phyloP scores from a whole-genome alignment of 2,888 invertebrate genomes.

The Liposcelis brunnea region DNA sequence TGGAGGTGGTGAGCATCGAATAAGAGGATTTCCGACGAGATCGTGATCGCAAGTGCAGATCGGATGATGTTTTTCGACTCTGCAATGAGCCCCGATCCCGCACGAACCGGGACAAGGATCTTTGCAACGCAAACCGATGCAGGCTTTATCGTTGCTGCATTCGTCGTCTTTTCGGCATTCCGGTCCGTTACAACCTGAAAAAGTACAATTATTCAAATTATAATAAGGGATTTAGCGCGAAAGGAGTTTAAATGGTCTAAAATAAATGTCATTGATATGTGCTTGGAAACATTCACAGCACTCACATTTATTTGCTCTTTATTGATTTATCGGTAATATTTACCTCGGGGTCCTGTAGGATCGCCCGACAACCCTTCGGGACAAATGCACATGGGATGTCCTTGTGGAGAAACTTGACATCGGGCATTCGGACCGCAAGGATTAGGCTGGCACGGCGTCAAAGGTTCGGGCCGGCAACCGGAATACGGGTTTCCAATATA shows the following conservation, averaged over 20 bases:
- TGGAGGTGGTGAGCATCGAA: constrained; percentile 46
- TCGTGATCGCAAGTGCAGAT: constrained; percentile 58
- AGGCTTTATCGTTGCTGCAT: constrained; percentile 52
- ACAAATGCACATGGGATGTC: constrained; percentile 54
- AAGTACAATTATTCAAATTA: too few species aligned
- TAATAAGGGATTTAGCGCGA: too few species aligned
- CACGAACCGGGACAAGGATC: constrained; percentile 73
- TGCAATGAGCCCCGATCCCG: constrained; percentile 54
- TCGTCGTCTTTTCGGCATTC: constrained; percentile 68
- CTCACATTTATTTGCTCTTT: too few species aligned
- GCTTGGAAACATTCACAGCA: too few species aligned
- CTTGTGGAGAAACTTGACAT: constrained; percentile 48
- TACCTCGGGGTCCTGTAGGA: constrained; percentile 38
- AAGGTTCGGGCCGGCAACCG: constrained; percentile 51
- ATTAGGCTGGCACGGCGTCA: constrained; percentile 54
- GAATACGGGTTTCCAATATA: constrained; percentile 64
- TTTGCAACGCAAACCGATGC: constrained; percentile 61
- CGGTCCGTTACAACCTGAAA: constrained; percentile 52
- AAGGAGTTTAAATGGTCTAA: too few species aligned
- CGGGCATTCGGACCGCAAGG: constrained; percentile 65
- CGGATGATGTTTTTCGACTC: constrained; percentile 61
- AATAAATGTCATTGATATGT: too few species aligned
- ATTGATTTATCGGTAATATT: too few species aligned
- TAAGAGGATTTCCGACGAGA: constrained; percentile 58
- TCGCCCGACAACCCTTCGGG: constrained; percentile 59